Evolutionary conservation across 2,888 invertebrate genomes (phyloP).

Genomic region (Parapristionchus giblindavisi): DNA sequence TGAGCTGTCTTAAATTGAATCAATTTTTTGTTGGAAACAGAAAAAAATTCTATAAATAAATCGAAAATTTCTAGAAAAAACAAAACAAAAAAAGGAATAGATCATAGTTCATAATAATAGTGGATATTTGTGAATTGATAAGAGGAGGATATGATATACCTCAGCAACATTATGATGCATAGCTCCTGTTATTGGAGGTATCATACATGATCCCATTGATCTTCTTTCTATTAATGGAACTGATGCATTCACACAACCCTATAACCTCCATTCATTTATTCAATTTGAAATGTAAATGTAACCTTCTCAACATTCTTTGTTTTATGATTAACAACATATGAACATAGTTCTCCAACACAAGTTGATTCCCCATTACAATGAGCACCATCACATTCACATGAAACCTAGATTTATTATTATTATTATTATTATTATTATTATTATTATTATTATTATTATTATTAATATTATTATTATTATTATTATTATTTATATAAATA

Average conservation of each 20-base stretch:
- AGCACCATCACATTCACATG: slow-evolving; percentile 62
- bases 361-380: slow-evolving; percentile 60
- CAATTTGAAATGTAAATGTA: background rate
- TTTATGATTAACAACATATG: slow-evolving; percentile 62
- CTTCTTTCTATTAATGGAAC: slow-evolving; percentile 65
- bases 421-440: too few species aligned
- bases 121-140: too few species aligned
- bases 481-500: too few species aligned
- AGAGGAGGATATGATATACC: too few species aligned
- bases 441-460: too few species aligned
- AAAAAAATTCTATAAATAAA: too few species aligned
- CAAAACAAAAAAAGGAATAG: too few species aligned
- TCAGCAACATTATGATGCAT: slow-evolving; percentile 67
- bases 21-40: background rate
- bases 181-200: slow-evolving; percentile 67
- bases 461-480: too few species aligned
- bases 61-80: too few species aligned
- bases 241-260: slow-evolving; percentile 67
- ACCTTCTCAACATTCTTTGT: slow-evolving; percentile 61
- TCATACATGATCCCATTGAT: slow-evolving; percentile 66
- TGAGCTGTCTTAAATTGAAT: slow-evolving; percentile 38
- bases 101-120: too few species aligned
- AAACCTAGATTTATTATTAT: slow-evolving; percentile 43
- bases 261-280: slow-evolving; percentile 8
- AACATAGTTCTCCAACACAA: slow-evolving; percentile 65